phyloP scores from a whole-genome alignment of 2,113 vertebrate genomes.

The Mixornis gularis region DNA sequence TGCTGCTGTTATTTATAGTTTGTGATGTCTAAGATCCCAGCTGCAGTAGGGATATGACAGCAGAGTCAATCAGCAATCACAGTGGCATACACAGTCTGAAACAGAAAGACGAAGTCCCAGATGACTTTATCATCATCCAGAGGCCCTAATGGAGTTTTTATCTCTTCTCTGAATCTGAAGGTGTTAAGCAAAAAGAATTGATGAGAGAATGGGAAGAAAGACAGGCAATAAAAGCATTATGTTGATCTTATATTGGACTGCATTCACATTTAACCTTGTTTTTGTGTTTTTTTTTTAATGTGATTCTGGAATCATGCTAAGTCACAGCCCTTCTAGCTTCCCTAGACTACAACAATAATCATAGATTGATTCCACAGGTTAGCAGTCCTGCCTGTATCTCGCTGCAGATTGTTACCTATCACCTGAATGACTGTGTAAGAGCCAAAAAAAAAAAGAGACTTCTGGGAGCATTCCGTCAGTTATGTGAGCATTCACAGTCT shows the following conservation, averaged over 20 bases:
- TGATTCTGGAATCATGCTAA: background rate
- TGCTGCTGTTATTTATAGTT: background rate
- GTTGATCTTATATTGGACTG: background rate
- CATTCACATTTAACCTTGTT: background rate
- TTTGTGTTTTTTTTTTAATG: background rate
- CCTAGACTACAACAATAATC: background rate
- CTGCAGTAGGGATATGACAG: background rate
- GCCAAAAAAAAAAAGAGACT: background rate
- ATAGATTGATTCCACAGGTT: background rate
- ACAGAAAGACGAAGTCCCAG: background rate
- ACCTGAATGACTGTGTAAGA: background rate
- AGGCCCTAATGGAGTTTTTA: background rate
- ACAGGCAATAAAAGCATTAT: background rate
- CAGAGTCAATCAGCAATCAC: background rate
- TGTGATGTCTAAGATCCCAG: background rate
- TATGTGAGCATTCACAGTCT: background rate
- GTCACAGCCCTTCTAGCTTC: background rate
- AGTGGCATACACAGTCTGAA: background rate
- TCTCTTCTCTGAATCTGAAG: background rate
- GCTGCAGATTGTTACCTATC: background rate
- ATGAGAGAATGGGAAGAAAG: background rate
- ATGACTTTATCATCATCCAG: background rate
- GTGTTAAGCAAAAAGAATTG: background rate
- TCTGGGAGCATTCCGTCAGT: background rate
- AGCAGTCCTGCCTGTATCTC: background rate